A percentile compares a stretch with the other conserved stretches of the same genome.
Conservation (phyloP, 1,140 invertebrate species). For the Meloidogyne floridensis region DNA sequence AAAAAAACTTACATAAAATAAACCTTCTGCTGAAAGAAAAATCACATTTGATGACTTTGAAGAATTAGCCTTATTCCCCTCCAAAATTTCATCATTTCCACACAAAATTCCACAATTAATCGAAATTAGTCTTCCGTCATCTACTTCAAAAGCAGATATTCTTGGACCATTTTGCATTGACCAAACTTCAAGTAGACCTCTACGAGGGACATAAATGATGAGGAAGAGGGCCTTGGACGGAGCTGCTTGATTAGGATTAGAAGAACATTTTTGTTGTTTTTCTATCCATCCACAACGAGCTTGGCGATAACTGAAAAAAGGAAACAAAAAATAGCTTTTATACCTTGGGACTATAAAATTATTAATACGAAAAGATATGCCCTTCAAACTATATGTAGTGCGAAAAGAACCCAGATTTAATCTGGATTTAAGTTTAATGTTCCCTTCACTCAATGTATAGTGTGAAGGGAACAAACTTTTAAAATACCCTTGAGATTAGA, state of each 20-base stretch:
- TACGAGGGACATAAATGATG: constrained; percentile 48
- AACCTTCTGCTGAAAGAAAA: constrained; percentile 44
- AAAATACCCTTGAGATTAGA: no score
- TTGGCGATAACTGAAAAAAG: constrained; percentile 43
- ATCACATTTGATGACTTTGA: constrained; percentile 19
- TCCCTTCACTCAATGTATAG: no score
- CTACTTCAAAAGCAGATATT: constrained; percentile 52
- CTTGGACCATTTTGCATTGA: constrained; percentile 54
- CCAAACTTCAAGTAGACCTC: constrained; percentile 52
- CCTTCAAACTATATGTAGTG: no score
- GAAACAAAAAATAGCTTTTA: no score
- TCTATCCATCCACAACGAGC: constrained; percentile 54
- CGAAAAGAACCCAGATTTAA: no score
- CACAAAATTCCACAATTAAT: constrained; percentile 32
- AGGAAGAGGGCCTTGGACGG: constrained; percentile 41
- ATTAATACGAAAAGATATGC: no score
- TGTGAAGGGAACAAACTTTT: no score
- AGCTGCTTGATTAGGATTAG: not conserved
- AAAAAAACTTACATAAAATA: constrained; percentile 38
- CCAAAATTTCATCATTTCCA: constrained; percentile 18
- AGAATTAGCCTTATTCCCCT: not conserved
- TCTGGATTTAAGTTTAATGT: no score
- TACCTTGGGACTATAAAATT: no score
- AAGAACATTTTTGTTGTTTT: constrained; percentile 4
- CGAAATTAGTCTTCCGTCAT: constrained; percentile 35